Conservation (phyloP, 2,888 invertebrate species). For the Latheticus oryzae region DNA sequence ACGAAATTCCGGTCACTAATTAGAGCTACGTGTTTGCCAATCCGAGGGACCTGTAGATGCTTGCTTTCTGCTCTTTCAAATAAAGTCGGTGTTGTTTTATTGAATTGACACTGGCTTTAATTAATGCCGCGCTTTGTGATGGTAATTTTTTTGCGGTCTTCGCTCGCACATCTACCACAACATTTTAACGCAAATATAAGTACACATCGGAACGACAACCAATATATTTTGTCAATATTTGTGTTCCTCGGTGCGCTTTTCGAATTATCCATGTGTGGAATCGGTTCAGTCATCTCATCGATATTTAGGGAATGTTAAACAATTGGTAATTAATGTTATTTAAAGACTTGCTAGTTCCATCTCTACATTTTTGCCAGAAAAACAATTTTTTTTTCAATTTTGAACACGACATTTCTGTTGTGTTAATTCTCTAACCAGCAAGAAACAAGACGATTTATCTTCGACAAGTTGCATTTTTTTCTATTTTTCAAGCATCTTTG, state of each 20-base stretch:
- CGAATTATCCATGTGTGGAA: conserved; percentile 1
- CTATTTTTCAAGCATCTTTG: too few species aligned
- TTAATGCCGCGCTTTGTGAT: conserved; percentile 31
- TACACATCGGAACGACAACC: conserved; percentile 10
- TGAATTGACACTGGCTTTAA: conserved; percentile 37
- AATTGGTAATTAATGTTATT: too few species aligned
- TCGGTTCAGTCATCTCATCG: conserved; percentile 4
- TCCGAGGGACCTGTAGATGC: conserved; percentile 38
- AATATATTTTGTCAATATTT: conserved; percentile 28
- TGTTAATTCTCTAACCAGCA: too few species aligned
- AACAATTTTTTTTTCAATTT: too few species aligned
- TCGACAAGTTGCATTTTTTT: too few species aligned
- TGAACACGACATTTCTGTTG: too few species aligned
- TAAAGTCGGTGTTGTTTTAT: conserved; percentile 37
- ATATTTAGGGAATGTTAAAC: too few species aligned
- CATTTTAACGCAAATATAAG: conserved; percentile 22
- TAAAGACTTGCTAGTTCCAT: too few species aligned
- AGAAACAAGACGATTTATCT: too few species aligned
- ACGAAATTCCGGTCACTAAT: conserved; percentile 48
- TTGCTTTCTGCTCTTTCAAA: conserved; percentile 37
- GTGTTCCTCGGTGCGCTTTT: conserved; percentile 5
- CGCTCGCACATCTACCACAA: conserved; percentile 7
- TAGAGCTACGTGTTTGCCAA: conserved; percentile 45
- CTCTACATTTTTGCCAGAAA: too few species aligned
- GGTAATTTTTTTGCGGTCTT: conserved; percentile 20